Percentiles rank a stretch among this genome's conserved stretches.
Evolutionary conservation across 2,797 vertebrate genomes (phyloP).

Genomic region (Coracias cyanogaster): DNA sequence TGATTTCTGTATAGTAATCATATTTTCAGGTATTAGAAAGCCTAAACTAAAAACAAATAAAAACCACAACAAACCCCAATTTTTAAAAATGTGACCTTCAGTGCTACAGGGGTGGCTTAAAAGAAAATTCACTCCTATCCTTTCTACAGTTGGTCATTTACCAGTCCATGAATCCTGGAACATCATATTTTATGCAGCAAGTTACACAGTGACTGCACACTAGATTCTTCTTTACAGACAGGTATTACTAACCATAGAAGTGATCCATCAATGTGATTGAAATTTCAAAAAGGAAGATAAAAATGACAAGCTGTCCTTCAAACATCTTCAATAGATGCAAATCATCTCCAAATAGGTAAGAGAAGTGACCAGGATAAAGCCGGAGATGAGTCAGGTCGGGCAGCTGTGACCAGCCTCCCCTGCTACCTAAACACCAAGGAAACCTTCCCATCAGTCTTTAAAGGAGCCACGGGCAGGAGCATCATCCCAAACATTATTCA

Average conservation of each 20-base stretch:
- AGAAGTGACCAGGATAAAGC: background rate
- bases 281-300: background rate
- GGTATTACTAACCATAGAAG: background rate
- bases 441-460: background rate
- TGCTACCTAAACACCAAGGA: background rate
- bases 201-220: background rate
- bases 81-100: background rate
- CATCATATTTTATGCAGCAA: background rate
- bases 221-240: background rate
- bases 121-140: background rate
- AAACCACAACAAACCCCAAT: background rate
- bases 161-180: background rate
- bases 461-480: background rate
- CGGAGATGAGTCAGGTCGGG: background rate
- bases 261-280: background rate
- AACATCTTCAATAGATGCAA: fast-evolving
- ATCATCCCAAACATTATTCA: background rate
- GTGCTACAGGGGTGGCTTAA: background rate
- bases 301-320: background rate
- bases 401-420: background rate
- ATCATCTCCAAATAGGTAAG: background rate
- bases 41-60: background rate
- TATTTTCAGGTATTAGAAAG: background rate
- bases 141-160: background rate
- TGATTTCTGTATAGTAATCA: background rate